Evolutionary conservation across 2,888 invertebrate genomes (phyloP).

Genomic region (Alsophila aescularia): DNA sequence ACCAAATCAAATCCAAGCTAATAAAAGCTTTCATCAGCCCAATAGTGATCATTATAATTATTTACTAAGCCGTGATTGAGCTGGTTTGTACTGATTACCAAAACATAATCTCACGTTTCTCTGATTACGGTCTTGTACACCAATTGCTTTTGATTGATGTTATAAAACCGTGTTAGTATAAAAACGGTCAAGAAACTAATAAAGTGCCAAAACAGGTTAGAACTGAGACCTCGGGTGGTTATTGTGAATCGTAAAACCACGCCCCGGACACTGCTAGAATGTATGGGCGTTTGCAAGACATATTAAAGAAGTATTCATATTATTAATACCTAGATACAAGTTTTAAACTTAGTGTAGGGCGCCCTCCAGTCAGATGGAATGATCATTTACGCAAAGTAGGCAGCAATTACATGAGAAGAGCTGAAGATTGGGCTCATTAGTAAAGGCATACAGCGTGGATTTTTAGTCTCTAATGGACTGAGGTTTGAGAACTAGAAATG

Average conservation of each 20-base stretch:
- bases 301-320: no score
- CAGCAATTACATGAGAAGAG: no score
- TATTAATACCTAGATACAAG: no score
- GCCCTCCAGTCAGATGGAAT: no score
- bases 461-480: no score
- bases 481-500: no score
- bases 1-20: conserved; percentile 3
- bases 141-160: conserved; percentile 43
- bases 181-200: background rate
- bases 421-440: no score
- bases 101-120: conserved; percentile 42
- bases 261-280: background rate
- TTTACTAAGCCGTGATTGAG: conserved; percentile 11
- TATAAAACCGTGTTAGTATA: conserved; percentile 38
- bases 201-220: conserved; percentile 2
- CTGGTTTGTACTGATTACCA: conserved; percentile 25
- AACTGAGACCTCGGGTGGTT: background rate
- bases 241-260: background rate
- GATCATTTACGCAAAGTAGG: no score
- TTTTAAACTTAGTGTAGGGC: no score
- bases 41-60: conserved; percentile 16
- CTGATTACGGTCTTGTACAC: conserved; percentile 41
- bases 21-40: conserved; percentile 1
- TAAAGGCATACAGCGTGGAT: no score
- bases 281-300: no score